phyloP scores from a whole-genome alignment of 2,113 vertebrate genomes.

The Lamprologus speciosus region DNA sequence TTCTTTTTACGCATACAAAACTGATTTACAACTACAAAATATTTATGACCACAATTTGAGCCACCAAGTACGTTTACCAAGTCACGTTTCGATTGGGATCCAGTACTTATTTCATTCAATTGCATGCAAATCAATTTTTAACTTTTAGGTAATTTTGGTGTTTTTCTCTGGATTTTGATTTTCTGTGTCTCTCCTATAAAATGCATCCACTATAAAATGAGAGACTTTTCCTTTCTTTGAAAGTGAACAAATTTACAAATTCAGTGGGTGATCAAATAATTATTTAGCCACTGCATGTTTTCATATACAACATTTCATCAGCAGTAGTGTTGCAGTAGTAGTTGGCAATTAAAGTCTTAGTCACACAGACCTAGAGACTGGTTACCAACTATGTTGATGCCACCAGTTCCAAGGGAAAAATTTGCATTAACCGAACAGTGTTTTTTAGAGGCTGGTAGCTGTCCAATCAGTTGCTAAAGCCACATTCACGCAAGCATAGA shows the following conservation, averaged over 20 bases:
- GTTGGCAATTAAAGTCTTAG: background rate
- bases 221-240: background rate
- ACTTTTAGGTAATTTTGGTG: background rate
- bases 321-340: background rate
- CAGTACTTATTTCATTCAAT: background rate
- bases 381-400: background rate
- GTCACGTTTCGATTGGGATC: background rate
- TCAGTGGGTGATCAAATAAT: background rate
- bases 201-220: background rate
- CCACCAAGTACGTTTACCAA: background rate
- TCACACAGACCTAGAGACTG: background rate
- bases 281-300: background rate
- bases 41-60: background rate
- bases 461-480: background rate
- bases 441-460: background rate
- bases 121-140: background rate
- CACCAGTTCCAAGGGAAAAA: background rate
- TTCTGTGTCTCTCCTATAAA: background rate
- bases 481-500: accelerated
- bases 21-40: background rate
- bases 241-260: background rate
- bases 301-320: background rate
- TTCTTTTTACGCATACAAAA: accelerated
- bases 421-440: background rate
- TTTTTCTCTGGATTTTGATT: background rate